Conservation (phyloP, 2,888 invertebrate genomes). For the Entomobrya proxima region DNA sequence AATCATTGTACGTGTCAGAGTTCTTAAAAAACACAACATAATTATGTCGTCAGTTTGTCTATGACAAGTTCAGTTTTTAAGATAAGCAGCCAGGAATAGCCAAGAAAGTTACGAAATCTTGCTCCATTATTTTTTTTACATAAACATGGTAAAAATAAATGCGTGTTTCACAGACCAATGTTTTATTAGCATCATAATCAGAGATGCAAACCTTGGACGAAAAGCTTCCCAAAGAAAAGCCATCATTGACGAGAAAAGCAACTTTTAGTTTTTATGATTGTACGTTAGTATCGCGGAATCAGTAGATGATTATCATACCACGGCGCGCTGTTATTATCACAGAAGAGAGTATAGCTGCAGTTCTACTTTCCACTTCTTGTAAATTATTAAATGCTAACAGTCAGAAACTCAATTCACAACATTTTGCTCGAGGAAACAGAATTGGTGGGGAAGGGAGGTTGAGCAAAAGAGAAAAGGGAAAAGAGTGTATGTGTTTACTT, state of each 20-base stretch:
- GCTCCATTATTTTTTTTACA: too few relatives aligned
- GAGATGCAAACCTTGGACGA: background rate
- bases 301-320: slow-evolving; percentile 37
- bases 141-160: too few relatives aligned
- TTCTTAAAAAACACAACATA: background rate
- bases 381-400: slow-evolving; percentile 45
- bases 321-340: background rate
- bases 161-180: too few relatives aligned
- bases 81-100: too few relatives aligned
- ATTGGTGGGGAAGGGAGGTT: background rate
- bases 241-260: background rate
- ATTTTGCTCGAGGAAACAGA: slow-evolving; percentile 29
- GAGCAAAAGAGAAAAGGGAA: background rate
- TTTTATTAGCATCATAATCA: background rate
- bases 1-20: slow-evolving; percentile 17
- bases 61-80: too few relatives aligned
- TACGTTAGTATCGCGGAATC: background rate
- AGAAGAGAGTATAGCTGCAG: slow-evolving; percentile 29
- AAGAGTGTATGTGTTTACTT: background rate
- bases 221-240: background rate
- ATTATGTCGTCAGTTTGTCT: too few relatives aligned
- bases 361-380: slow-evolving; percentile 29
- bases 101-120: too few relatives aligned
- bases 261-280: background rate
- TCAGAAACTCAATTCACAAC: background rate